Conservation (phyloP, 1,140 invertebrate genomes). For the Artemia franciscana region DNA sequence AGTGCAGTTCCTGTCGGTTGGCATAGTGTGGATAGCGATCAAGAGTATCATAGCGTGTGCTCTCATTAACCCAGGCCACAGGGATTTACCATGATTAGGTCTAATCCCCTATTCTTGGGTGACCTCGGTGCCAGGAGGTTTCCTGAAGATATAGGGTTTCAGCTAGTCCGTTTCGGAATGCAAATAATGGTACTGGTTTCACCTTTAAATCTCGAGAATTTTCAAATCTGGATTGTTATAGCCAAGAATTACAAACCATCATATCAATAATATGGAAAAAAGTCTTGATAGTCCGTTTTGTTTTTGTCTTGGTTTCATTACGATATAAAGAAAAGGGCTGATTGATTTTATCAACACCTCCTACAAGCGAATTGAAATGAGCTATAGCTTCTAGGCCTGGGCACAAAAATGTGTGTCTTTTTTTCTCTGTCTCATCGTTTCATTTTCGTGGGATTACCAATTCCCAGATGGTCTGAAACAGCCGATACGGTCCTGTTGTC, state of each 20-base stretch:
- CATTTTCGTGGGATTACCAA: constrained; percentile 17
- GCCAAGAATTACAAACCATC: constrained; percentile 14
- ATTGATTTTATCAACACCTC: constrained; percentile 20
- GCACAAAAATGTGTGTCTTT: constrained; percentile 16
- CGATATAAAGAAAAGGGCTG: constrained; percentile 9
- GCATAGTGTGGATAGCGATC: background rate
- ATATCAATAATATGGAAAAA: constrained; percentile 16
- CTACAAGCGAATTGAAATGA: constrained; percentile 19
- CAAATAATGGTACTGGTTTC: constrained; percentile 9
- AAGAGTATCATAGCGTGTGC: background rate
- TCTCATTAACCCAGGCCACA: background rate
- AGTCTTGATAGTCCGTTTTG: constrained; percentile 17
- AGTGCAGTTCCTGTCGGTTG: background rate
- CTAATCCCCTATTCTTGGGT: background rate
- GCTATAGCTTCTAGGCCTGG: constrained; percentile 18
- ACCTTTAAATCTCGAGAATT: constrained; percentile 1
- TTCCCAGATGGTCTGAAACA: constrained; percentile 22
- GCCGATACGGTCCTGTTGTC: constrained; percentile 20
- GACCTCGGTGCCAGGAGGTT: background rate
- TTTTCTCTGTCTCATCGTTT: constrained; percentile 17
- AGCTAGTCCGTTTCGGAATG: constrained; percentile 8
- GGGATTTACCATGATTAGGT: background rate
- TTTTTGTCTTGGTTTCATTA: constrained; percentile 11
- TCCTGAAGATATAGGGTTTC: constrained; percentile 1
- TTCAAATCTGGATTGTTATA: constrained; percentile 14